Base-by-base conservation (phyloP, 2,797 vertebrate genomes). In the Petrocephalus schoutedeni region DNA sequence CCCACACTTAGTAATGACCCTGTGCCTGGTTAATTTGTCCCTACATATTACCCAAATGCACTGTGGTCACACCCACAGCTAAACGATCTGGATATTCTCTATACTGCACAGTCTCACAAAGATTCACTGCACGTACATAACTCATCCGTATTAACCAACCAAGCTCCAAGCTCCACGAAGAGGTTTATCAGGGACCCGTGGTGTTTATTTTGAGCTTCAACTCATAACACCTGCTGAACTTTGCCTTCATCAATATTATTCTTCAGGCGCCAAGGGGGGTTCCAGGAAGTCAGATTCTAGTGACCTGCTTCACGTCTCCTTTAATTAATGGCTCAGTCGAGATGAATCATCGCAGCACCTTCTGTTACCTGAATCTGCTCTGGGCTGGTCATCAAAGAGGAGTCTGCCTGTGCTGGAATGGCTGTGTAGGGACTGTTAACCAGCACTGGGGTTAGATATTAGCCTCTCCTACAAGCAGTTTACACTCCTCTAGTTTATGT, bases 321-420 rank as follows among this genome's bases (percentile, higher is more conserved):
- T 86, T 87, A 83, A 88, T 88, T 87, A 89, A 84, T 49, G 59
- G 88, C 88, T 86, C 86, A 71, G 89, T 87, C 90, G 88, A 90
- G 88, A 87, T 88, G 88, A 92, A 91, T 91, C 88, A 89, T 88
- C 74, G 58, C 61, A 6, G 45, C 85, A 87, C 74, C 85, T 89
- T 86, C 85, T 64, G 87, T 87, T 21, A 45, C 36, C 87, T 45
- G 83, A 88, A 51, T 71, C 45, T 88, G 88, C 88, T 87, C 85
- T 56, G 53, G n/a, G 19, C 84, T 58, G 71, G 71, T 77, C 71
- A 45, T 77, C 16, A 45, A 77, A 77, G 36, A 41, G 36, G 1
- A 77, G 19, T 45, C 32, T 7, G 14, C 41, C 36, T 41, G 1
- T 45, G 14, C 71, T 36, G 28, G 28, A 14, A 45, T 7, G 36